phyloP scores from a whole-genome alignment of 2,888 invertebrate species.

The Nasonovia ribisnigri region DNA sequence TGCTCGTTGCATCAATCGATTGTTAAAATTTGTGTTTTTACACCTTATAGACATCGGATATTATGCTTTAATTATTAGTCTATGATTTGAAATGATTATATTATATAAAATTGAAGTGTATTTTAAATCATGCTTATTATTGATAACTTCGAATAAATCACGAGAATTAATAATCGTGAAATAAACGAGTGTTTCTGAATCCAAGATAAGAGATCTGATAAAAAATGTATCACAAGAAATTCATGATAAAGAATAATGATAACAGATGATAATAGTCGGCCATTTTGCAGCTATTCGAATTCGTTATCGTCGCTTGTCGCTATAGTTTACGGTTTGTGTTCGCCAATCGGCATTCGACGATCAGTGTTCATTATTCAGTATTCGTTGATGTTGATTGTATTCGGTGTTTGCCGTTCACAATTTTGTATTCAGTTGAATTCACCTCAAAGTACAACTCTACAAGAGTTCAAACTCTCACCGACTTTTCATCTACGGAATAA shows the following conservation, averaged over 20 bases:
- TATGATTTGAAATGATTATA: no score
- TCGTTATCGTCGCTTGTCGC: not conserved
- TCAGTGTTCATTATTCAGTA: not conserved
- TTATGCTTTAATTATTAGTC: no score
- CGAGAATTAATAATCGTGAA: no score
- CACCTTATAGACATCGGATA: no score
- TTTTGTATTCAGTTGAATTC: not conserved
- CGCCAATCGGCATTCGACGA: constrained; percentile 4
- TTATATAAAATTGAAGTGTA: no score
- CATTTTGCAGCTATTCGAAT: not conserved
- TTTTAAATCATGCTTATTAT: no score
- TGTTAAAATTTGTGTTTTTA: no score
- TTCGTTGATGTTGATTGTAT: fast-evolving
- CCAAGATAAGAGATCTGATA: no score
- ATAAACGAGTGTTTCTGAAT: no score
- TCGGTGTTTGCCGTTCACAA: not conserved
- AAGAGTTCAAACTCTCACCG: not conserved
- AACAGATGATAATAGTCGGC: not conserved
- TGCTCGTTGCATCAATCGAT: no score
- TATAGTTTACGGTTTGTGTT: not conserved
- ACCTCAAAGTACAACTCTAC: no score
- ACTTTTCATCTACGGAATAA: not conserved
- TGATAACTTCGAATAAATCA: no score
- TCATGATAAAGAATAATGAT: not conserved
- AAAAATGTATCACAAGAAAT: not conserved